A percentile compares a stretch with the other conserved stretches of the same genome.
These are phyloP conservation scores for Notospermus geniculatus DNA, from an alignment of 1,140 invertebrate species.

Conservation along the genomic window DNA sequence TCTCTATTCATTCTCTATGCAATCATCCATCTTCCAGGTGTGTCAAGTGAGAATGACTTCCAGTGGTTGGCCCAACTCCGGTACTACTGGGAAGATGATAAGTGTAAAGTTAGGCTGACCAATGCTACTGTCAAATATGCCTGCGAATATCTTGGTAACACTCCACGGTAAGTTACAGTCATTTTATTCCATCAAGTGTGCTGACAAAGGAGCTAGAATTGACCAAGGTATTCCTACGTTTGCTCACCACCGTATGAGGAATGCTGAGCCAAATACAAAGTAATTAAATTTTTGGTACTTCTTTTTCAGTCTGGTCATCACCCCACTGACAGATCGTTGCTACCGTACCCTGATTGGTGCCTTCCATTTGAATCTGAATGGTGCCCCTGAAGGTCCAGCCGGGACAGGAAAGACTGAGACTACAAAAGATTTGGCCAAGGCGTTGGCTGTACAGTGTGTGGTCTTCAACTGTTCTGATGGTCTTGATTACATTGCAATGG, in stretches of 20 bases:
- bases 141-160: slow-evolving; percentile 58
- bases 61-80: slow-evolving; percentile 56
- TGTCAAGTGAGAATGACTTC: slow-evolving; percentile 54
- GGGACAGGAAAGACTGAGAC: slow-evolving; percentile 58
- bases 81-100: slow-evolving; percentile 56
- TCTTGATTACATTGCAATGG: slow-evolving; percentile 58
- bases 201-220: background rate
- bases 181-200: background rate
- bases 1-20: too few species aligned
- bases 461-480: slow-evolving; percentile 59
- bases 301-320: slow-evolving; percentile 52
- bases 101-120: slow-evolving; percentile 48
- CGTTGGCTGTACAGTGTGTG: slow-evolving; percentile 57
- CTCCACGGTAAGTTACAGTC: slow-evolving; percentile 25
- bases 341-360: slow-evolving; percentile 51
- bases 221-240: background rate
- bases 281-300: slow-evolving; percentile 7
- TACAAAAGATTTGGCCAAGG: slow-evolving; percentile 58
- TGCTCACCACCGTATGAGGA: too few species aligned
- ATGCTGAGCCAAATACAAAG: too few species aligned
- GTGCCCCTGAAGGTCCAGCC: slow-evolving; percentile 57
- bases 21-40: slow-evolving; percentile 41
- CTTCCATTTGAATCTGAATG: slow-evolving; percentile 57
- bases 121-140: slow-evolving; percentile 56
- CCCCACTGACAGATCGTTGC: slow-evolving; percentile 55